Conservation (phyloP, 23 tunicate species). For the Clavelina lepadiformis region DNA sequence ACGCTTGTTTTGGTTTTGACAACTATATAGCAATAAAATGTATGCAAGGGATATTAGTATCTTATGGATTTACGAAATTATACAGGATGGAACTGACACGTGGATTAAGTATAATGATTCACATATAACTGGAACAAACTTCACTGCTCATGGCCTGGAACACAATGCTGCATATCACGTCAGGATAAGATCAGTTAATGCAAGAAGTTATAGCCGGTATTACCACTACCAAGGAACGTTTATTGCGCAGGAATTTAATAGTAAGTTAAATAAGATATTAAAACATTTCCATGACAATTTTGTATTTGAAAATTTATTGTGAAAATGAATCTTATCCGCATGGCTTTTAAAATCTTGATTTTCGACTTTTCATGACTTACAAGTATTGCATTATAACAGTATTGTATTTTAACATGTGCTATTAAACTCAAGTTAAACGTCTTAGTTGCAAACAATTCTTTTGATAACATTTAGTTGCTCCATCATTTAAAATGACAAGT, state of each 20-base stretch:
- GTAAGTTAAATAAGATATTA: constrained; percentile 6
- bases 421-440: not conserved
- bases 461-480: constrained; percentile 51
- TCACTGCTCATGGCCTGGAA: constrained; percentile 61
- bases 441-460: constrained; percentile 1
- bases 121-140: constrained; percentile 69
- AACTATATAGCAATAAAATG: too few relatives aligned
- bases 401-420: not conserved
- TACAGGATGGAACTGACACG: constrained; percentile 62
- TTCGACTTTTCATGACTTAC: too few relatives aligned
- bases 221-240: constrained; percentile 65
- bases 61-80: too few relatives aligned
- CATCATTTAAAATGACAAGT: constrained; percentile 80
- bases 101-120: constrained; percentile 80
- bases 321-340: too few relatives aligned
- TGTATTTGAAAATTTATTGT: not conserved
- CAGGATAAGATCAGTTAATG: constrained; percentile 73
- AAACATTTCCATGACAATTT: not conserved
- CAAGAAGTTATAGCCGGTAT: constrained; percentile 48
- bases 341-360: too few relatives aligned
- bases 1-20: too few relatives aligned
- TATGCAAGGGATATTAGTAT: too few relatives aligned
- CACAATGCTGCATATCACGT: constrained; percentile 61
- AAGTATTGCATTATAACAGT: not conserved
- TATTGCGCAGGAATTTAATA: constrained; percentile 56